These are phyloP conservation scores for Pseudomugil tenellus DNA, from an alignment of 2,797 vertebrate species.

Conservation along the genomic window DNA sequence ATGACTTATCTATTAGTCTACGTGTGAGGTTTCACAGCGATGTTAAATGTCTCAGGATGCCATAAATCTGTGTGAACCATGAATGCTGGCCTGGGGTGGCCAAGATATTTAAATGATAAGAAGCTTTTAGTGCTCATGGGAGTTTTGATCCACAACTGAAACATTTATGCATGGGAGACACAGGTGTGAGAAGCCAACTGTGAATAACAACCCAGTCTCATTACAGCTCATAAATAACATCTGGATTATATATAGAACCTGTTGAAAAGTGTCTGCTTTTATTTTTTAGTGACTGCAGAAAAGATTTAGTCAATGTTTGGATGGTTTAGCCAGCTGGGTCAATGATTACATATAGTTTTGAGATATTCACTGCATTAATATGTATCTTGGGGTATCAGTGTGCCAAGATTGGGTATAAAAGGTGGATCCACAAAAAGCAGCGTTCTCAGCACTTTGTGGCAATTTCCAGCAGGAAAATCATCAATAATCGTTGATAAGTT, in stretches of 20 bases:
- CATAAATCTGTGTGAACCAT: conserved; percentile 49
- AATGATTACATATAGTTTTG: neutral
- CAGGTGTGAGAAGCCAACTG: conserved; percentile 73
- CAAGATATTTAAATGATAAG: conserved; percentile 43
- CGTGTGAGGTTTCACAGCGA: conserved; percentile 56
- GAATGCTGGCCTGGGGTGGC: conserved; percentile 48
- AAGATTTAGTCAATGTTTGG: conserved; percentile 5
- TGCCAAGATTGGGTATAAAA: neutral
- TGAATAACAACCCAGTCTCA: conserved; percentile 49
- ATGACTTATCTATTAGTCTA: conserved; percentile 41
- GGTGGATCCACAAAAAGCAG: neutral
- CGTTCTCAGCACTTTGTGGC: neutral
- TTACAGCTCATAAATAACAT: conserved; percentile 56
- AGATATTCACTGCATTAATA: neutral
- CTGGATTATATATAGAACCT: conserved; percentile 24
- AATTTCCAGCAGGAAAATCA: neutral
- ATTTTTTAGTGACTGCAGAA: neutral
- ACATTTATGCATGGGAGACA: conserved; percentile 55
- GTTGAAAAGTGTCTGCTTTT: conserved; percentile 10
- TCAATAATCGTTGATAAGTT: neutral
- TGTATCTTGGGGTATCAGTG: neutral
- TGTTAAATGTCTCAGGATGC: conserved; percentile 20
- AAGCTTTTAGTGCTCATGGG: conserved; percentile 36
- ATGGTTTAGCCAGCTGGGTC: neutral
- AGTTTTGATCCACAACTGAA: conserved; percentile 51